Conservation (phyloP, 2,113 vertebrate genomes). For the Cathartes aura region DNA sequence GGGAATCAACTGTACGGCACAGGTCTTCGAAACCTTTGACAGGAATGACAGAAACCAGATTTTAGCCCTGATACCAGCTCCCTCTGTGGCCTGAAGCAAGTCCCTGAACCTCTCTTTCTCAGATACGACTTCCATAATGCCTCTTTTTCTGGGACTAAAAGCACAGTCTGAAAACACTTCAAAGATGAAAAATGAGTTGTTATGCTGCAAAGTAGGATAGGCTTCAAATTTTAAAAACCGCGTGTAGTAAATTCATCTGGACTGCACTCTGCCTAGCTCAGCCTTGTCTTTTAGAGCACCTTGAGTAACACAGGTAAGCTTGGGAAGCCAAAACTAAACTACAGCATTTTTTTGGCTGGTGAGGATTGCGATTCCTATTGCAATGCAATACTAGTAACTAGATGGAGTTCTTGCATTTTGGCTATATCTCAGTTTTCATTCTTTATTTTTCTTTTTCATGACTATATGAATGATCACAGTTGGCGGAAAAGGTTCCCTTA, state of each 20-base stretch:
- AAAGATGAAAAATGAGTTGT: neutral
- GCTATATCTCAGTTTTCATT: neutral
- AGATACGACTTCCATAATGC: neutral
- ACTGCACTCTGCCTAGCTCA: neutral
- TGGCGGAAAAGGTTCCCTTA: neutral
- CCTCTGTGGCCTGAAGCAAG: neutral
- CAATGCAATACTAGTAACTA: neutral
- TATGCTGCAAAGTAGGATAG: neutral
- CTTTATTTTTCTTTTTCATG: neutral
- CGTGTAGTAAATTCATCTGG: neutral
- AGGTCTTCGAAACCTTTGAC: neutral
- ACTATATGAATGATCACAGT: neutral
- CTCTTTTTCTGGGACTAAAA: neutral
- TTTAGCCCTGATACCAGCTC: neutral
- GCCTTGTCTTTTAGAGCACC: neutral
- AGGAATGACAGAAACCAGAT: neutral
- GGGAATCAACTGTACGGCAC: rapidly evolving
- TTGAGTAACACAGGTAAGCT: neutral
- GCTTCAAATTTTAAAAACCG: rapidly evolving
- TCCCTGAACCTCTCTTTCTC: neutral
- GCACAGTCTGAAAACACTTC: neutral
- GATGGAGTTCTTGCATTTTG: neutral
- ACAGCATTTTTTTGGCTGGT: neutral
- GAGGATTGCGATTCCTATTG: neutral
- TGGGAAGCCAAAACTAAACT: neutral